A percentile compares a stretch with the other conserved stretches of the same genome.
These are phyloP conservation scores for Platycnemis pennipes DNA, from an alignment of 2,888 invertebrate species.

Conservation along the genomic window DNA sequence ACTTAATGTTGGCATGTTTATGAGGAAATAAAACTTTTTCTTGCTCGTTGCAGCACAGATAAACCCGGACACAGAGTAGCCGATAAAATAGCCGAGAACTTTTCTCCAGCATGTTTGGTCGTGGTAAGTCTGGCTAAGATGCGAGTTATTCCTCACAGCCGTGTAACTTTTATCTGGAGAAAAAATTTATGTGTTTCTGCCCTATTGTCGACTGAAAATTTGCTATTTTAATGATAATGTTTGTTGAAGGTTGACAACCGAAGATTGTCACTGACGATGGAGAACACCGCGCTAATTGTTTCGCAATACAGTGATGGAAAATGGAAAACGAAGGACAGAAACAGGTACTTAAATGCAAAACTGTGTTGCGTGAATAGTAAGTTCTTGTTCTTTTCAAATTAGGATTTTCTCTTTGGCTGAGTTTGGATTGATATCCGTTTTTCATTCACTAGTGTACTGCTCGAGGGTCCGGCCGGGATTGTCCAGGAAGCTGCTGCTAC, in stretches of 20 bases:
- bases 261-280: constrained; percentile 85
- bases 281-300: constrained; percentile 86
- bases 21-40: constrained; percentile 69
- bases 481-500: constrained; percentile 85
- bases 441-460: neutral
- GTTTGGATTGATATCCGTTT: neutral
- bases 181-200: neutral
- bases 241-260: constrained; percentile 89
- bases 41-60: constrained; percentile 79
- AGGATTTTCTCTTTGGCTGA: no score
- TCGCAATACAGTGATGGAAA: constrained; percentile 87
- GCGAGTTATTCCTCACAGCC: neutral
- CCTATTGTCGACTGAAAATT: neutral
- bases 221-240: no score
- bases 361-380: no score
- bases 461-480: constrained; percentile 74
- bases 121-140: constrained; percentile 83
- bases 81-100: constrained; percentile 93
- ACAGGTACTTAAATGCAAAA: constrained; percentile 76
- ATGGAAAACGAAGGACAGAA: constrained; percentile 85
- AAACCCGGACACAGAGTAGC: constrained; percentile 85
- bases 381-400: no score
- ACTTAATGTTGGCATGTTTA: no score
- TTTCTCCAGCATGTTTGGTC: constrained; percentile 88
- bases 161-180: neutral